These are phyloP conservation scores for Phrynocephalus guinanensis DNA, from an alignment of 2,797 vertebrate species.

Conservation along the genomic window DNA sequence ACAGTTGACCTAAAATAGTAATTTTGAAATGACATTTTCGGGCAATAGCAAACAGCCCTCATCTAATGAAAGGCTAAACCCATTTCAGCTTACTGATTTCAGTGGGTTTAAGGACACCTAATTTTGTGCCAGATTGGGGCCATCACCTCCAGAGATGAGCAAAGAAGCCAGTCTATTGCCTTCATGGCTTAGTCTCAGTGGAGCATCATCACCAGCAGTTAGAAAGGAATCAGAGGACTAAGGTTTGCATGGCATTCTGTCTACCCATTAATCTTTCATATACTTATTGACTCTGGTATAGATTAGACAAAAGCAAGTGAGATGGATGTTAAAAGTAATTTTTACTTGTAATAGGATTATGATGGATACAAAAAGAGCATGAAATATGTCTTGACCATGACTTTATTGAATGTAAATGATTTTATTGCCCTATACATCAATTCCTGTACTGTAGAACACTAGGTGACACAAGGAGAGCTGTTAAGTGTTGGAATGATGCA, in stretches of 20 bases:
- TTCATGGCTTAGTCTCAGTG: neutral
- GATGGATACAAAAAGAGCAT: neutral
- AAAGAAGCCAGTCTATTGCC: neutral
- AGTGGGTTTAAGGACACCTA: neutral
- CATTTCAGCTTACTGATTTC: neutral
- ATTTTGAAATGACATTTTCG: constrained; percentile 2
- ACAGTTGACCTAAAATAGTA: neutral
- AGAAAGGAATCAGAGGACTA: neutral
- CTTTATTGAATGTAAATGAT: neutral
- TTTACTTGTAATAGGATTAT: neutral
- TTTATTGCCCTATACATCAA: neutral
- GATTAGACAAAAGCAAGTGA: neutral
- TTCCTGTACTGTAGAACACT: neutral
- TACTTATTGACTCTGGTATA: neutral
- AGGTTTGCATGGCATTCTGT: neutral
- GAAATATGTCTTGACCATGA: neutral
- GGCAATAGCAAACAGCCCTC: neutral
- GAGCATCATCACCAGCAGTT: neutral
- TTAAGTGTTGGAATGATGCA: neutral
- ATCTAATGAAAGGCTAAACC: neutral
- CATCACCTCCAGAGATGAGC: neutral
- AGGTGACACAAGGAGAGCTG: neutral
- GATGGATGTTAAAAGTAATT: neutral
- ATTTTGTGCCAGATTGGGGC: neutral
- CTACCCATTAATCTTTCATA: neutral